phyloP scores from a whole-genome alignment of 1,140 invertebrate species.

The Carcinoscorpius rotundicauda region DNA sequence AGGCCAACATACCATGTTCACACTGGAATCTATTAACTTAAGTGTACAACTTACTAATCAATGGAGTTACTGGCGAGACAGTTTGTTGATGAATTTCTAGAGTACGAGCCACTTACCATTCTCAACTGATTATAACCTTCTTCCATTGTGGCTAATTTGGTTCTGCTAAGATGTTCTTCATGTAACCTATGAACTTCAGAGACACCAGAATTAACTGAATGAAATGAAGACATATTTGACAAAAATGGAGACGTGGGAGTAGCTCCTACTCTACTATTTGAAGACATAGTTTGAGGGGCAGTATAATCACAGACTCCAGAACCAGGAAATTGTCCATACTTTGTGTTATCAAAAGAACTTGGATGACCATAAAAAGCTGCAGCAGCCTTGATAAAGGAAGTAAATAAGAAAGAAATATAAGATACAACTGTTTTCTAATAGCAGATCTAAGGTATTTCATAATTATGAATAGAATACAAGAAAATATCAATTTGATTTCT shows the following conservation, averaged over 20 bases:
- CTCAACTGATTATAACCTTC: constrained; percentile 65
- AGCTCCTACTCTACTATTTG: constrained; percentile 35
- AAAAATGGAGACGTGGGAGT: constrained; percentile 34
- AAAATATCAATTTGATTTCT: too few relatives aligned
- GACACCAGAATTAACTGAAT: constrained; percentile 19
- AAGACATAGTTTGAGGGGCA: constrained; percentile 48
- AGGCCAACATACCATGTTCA: too few relatives aligned
- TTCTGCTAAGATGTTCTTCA: constrained; percentile 59
- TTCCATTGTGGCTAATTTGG: constrained; percentile 57
- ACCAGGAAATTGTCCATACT: constrained; percentile 14
- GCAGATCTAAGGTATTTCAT: too few relatives aligned
- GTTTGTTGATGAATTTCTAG: too few relatives aligned
- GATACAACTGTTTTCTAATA: too few relatives aligned
- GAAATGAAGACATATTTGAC: constrained; percentile 30
- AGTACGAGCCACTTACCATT: constrained; percentile 32
- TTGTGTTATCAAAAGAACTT: constrained; percentile 25
- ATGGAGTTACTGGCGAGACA: too few relatives aligned
- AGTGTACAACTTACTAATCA: too few relatives aligned
- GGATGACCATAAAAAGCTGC: constrained; percentile 33
- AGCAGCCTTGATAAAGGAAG: constrained; percentile 20
- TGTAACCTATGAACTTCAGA: constrained; percentile 52
- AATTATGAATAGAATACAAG: too few relatives aligned
- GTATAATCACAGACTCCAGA: constrained; percentile 45
- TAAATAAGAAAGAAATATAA: not conserved
- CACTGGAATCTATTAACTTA: too few relatives aligned